Evolutionary conservation across 2,797 vertebrate species (phyloP).

Genomic region (Sebastes itinus): DNA sequence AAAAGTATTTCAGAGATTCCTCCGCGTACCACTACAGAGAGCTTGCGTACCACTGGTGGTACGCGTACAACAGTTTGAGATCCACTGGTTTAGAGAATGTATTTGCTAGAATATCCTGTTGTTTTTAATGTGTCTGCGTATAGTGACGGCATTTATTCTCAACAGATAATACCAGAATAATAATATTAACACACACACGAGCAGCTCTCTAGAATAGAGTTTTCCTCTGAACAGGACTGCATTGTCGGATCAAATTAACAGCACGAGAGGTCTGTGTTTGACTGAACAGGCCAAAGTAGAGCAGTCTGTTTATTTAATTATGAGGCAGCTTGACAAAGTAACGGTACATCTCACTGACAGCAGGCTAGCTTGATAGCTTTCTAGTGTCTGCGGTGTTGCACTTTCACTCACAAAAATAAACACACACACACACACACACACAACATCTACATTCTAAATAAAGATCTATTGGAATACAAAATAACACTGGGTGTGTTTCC

Average conservation of each 20-base stretch:
- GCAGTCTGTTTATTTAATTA: slow-evolving; percentile 59
- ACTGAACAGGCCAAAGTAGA: slow-evolving; percentile 52
- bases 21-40: too few relatives aligned
- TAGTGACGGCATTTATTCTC: background rate
- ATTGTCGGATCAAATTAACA: slow-evolving; percentile 51
- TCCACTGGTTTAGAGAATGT: background rate
- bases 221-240: slow-evolving; percentile 4
- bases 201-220: slow-evolving; percentile 24
- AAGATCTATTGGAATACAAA: slow-evolving; percentile 62
- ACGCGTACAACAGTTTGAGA: too few relatives aligned
- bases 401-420: slow-evolving; percentile 53
- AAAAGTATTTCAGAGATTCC: too few relatives aligned
- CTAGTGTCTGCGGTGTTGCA: slow-evolving; percentile 48
- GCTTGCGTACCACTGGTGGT: too few relatives aligned
- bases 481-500: slow-evolving; percentile 40
- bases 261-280: slow-evolving; percentile 33
- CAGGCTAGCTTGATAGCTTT: slow-evolving; percentile 50
- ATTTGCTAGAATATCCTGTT: background rate
- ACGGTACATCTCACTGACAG: slow-evolving; percentile 54
- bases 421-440: background rate
- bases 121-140: background rate
- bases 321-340: slow-evolving; percentile 56
- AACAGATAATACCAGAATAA: slow-evolving; percentile 12
- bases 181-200: slow-evolving; percentile 29
- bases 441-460: slow-evolving; percentile 59